Conservation (phyloP, 2,113 vertebrate species). For the Chaetorhynchus papuensis region DNA sequence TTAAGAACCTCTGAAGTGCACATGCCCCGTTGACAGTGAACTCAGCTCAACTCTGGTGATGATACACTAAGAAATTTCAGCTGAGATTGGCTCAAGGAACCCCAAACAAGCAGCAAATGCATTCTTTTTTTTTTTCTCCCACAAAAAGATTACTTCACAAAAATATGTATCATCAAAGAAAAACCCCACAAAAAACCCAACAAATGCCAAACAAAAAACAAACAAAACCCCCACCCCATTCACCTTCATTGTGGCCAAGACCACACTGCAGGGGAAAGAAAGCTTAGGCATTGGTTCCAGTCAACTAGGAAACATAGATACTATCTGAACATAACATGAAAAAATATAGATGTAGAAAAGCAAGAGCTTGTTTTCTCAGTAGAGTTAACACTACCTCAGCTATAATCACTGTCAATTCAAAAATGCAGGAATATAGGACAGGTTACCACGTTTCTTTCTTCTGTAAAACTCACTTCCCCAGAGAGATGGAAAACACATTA, state of each 20-base stretch:
- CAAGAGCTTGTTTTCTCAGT: background rate
- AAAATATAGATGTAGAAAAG: background rate
- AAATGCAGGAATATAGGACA: background rate
- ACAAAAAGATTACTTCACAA: background rate
- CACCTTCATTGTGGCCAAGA: background rate
- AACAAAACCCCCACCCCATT: background rate
- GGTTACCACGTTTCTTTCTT: background rate
- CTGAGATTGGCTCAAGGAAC: background rate
- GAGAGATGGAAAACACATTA: background rate
- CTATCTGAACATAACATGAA: background rate
- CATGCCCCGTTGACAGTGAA: background rate
- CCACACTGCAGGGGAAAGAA: accelerated
- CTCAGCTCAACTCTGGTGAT: background rate
- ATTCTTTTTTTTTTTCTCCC: too few species aligned
- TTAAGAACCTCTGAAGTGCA: background rate
- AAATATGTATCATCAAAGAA: background rate
- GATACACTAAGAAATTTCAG: background rate
- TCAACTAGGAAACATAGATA: background rate
- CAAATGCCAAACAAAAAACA: background rate
- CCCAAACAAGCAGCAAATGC: background rate
- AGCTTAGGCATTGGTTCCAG: background rate
- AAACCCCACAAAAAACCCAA: background rate
- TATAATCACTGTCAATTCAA: background rate
- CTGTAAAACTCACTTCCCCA: background rate
- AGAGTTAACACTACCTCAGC: background rate